Evolutionary conservation across 92 coral and sea anemone genomes (phyloP).

Genomic region (Epizoanthus rinbou): DNA sequence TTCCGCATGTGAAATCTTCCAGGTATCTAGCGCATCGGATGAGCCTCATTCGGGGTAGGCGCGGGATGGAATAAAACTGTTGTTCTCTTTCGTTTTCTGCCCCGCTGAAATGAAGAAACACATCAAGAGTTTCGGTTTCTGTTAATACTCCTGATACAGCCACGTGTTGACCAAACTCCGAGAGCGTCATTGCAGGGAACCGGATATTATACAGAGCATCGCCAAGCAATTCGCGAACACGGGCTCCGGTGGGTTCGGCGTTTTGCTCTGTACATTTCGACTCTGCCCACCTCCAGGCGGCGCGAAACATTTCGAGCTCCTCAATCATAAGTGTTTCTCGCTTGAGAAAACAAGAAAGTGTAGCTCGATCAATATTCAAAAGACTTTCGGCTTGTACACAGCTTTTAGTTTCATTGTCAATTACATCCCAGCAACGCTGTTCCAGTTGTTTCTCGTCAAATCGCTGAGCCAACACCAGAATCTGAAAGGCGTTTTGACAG

Average conservation of each 20-base stretch:
- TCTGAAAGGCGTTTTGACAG: slow-evolving; percentile 53
- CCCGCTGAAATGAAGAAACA: slow-evolving; percentile 44
- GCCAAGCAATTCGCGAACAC: slow-evolving; percentile 56
- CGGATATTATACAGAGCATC: slow-evolving; percentile 55
- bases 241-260: slow-evolving; percentile 39
- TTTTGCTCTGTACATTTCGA: slow-evolving; percentile 54
- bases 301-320: slow-evolving; percentile 60
- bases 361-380: slow-evolving; percentile 52
- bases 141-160: slow-evolving; percentile 63
- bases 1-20: slow-evolving; percentile 40
- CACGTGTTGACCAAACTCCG: slow-evolving; percentile 56
- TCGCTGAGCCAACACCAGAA: slow-evolving; percentile 59
- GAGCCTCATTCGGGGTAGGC: slow-evolving; percentile 37
- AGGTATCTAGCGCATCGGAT: slow-evolving; percentile 40
- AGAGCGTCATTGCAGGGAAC: slow-evolving; percentile 64
- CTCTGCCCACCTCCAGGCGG: slow-evolving; percentile 66
- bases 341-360: slow-evolving; percentile 59
- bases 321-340: slow-evolving; percentile 64
- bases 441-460: slow-evolving; percentile 60
- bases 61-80: slow-evolving; percentile 25
- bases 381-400: slow-evolving; percentile 53
- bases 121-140: slow-evolving; percentile 47
- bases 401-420: slow-evolving; percentile 55
- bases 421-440: slow-evolving; percentile 62
- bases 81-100: slow-evolving; percentile 24